phyloP scores from a whole-genome alignment of 2,797 vertebrate species.

The Pseudochirops corinnae region DNA sequence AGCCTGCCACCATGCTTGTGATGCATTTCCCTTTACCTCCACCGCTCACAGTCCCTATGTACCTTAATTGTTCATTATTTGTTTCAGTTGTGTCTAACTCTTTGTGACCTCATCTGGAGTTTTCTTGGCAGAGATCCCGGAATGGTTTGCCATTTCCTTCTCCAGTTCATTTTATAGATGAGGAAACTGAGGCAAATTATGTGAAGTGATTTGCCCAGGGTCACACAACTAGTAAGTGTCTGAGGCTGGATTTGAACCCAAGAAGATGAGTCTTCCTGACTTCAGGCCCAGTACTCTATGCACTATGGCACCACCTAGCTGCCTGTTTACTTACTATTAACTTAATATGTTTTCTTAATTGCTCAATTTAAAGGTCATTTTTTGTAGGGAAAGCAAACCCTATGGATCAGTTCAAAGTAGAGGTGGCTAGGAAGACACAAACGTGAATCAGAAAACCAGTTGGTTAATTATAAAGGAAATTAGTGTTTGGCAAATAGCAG shows the following conservation, averaged over 20 bases:
- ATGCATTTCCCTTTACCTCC: not conserved
- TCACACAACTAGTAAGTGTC: too few species aligned
- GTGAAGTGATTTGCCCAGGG: too few species aligned
- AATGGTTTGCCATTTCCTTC: too few species aligned
- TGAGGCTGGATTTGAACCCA: too few species aligned
- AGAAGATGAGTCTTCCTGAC: too few species aligned
- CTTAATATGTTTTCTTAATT: not conserved
- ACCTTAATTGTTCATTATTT: not conserved
- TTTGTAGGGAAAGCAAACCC: not conserved
- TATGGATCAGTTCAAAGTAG: not conserved
- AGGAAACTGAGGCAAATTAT: too few species aligned
- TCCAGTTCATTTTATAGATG: too few species aligned
- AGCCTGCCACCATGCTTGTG: not conserved
- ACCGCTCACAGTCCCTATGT: not conserved
- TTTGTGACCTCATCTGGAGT: too few species aligned
- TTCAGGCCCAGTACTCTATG: too few species aligned
- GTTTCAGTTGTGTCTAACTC: not conserved
- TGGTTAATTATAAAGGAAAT: not conserved
- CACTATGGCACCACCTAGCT: too few species aligned
- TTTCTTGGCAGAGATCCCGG: too few species aligned
- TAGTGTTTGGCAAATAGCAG: not conserved
- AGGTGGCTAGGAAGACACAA: not conserved
- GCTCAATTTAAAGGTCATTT: not conserved
- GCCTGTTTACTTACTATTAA: too few species aligned
- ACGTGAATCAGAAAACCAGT: constrained; percentile 43